These are phyloP conservation scores for Rhagonycha lutea DNA, from an alignment of 2,888 invertebrate species.

Conservation along the genomic window DNA sequence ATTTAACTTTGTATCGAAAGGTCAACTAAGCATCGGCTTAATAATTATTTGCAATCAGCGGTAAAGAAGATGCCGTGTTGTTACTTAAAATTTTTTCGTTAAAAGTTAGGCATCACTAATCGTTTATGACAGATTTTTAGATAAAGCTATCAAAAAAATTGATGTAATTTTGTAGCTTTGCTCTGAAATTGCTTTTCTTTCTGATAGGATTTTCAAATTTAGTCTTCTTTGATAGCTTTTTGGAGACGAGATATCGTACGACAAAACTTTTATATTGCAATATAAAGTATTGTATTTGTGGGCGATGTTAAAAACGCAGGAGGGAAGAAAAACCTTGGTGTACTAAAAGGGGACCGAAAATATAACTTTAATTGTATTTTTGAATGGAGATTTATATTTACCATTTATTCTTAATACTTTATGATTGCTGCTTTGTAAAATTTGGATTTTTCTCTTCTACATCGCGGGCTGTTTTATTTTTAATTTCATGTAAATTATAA, in stretches of 20 bases:
- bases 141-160: conserved; percentile 32
- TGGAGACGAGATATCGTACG: conserved; percentile 28
- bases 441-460: conserved; percentile 42
- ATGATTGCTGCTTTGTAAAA: conserved; percentile 52
- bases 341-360: conserved; percentile 23
- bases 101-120: background rate
- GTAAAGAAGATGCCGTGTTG: background rate
- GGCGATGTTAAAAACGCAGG: conserved; percentile 20
- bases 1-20: too few relatives aligned
- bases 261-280: conserved; percentile 29
- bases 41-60: background rate
- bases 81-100: background rate
- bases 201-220: conserved; percentile 37
- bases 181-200: conserved; percentile 36
- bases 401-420: conserved; percentile 52
- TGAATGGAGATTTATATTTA: conserved; percentile 49
- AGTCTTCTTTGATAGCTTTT: conserved; percentile 35
- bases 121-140: conserved; percentile 30
- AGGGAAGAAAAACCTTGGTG: conserved; percentile 22
- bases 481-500: conserved; percentile 19
- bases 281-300: conserved; percentile 18
- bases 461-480: background rate
- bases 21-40: too few relatives aligned
- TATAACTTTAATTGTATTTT: conserved; percentile 50
- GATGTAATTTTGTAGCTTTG: conserved; percentile 35